A percentile compares a stretch with the other conserved stretches of the same genome.
phyloP scores from a whole-genome alignment of 2,797 vertebrate genomes.

The Silurus lanzhouensis region DNA sequence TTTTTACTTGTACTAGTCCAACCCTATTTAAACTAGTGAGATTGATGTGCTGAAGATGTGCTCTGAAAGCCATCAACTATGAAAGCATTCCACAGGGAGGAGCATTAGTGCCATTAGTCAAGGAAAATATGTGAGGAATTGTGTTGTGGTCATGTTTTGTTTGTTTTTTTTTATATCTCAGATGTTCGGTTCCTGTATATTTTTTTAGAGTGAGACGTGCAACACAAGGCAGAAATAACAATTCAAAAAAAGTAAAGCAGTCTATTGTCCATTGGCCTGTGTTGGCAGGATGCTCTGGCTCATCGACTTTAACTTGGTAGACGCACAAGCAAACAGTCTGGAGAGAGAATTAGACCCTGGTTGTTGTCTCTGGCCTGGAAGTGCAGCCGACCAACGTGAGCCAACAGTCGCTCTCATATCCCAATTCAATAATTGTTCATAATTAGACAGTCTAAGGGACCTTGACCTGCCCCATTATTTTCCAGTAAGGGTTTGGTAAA shows the following conservation, averaged over 20 bases:
- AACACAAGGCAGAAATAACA: constrained; percentile 49
- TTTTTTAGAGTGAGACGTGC: constrained; percentile 15
- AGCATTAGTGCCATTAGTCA: constrained; percentile 27
- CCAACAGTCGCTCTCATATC: constrained; percentile 31
- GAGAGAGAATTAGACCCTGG: constrained; percentile 36
- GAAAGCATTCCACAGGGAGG: constrained; percentile 35
- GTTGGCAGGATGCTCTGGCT: constrained; percentile 12
- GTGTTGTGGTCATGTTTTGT: constrained; percentile 29
- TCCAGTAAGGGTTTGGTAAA: constrained; percentile 25
- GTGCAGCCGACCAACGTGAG: background rate
- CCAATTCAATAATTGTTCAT: constrained; percentile 49
- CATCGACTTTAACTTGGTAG: constrained; percentile 25
- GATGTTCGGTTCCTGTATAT: constrained; percentile 25
- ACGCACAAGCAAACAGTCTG: constrained; percentile 44
- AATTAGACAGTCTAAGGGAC: constrained; percentile 50
- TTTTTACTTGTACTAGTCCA: background rate
- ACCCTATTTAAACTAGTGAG: constrained; percentile 5
- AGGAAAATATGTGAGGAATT: constrained; percentile 40
- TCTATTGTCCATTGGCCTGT: constrained; percentile 31
- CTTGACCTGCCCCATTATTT: constrained; percentile 37
- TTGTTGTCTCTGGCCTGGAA: constrained; percentile 8
- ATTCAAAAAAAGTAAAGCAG: background rate
- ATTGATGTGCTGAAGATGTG: background rate
- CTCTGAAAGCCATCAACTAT: background rate
- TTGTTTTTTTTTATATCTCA: constrained; percentile 30